These are phyloP conservation scores for Galaxias olidus DNA, from an alignment of 2,797 vertebrate species.

Conservation along the genomic window DNA sequence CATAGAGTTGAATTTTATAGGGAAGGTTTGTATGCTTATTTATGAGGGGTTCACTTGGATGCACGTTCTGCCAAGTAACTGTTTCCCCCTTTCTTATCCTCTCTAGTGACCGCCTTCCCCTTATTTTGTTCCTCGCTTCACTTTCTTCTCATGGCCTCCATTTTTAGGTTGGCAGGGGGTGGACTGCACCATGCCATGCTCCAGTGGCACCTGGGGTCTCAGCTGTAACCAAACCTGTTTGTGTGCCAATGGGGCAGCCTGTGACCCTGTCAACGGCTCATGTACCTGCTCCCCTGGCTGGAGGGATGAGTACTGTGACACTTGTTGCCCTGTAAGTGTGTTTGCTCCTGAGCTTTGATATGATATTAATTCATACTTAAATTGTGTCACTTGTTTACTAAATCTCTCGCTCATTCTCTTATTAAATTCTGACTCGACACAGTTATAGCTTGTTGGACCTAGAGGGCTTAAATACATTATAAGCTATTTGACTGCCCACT, in stretches of 20 bases:
- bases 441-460: too few species aligned
- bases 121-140: background rate
- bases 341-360: background rate
- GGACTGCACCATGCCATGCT: constrained; percentile 88
- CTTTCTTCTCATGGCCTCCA: background rate
- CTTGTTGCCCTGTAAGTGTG: constrained; percentile 84
- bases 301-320: constrained; percentile 84
- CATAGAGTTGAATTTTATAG: too few species aligned
- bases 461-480: too few species aligned
- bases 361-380: too few species aligned
- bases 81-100: background rate
- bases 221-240: constrained; percentile 87
- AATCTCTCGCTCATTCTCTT: background rate
- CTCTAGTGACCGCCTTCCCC: too few species aligned
- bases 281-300: constrained; percentile 90
- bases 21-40: too few species aligned
- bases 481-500: too few species aligned
- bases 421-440: too few species aligned
- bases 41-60: too few species aligned
- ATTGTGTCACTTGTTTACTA: background rate
- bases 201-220: constrained; percentile 88
- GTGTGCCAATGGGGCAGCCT: constrained; percentile 86
- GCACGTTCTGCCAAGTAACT: constrained; percentile 9
- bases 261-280: constrained; percentile 83
- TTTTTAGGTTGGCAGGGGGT: constrained; percentile 89